phyloP scores from a whole-genome alignment of 1,140 invertebrate genomes.

The Maconellicoccus hirsutus region DNA sequence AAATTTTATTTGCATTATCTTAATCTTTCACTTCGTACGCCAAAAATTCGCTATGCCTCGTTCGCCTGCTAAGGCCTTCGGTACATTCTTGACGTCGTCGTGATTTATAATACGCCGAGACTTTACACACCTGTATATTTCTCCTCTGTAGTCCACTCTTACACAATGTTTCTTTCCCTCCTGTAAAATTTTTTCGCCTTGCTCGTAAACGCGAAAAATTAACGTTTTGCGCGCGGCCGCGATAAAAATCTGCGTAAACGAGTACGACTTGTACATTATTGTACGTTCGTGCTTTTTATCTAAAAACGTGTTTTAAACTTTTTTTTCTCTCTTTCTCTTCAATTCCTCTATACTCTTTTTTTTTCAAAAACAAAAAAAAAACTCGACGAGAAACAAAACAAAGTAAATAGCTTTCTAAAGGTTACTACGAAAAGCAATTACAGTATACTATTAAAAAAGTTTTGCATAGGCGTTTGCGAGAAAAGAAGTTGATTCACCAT shows the following conservation, averaged over 20 bases:
- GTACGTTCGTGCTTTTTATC: conserved; percentile 3
- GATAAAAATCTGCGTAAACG: background rate
- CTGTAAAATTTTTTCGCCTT: too few species aligned
- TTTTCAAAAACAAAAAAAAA: background rate
- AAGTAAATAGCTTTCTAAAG: conserved; percentile 5
- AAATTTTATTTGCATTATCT: conserved; percentile 6
- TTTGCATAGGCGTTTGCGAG: conserved; percentile 2
- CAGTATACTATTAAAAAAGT: conserved; percentile 9
- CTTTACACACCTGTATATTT: too few species aligned
- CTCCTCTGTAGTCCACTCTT: too few species aligned
- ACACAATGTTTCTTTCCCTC: too few species aligned
- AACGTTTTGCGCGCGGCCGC: background rate
- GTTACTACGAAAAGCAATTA: conserved; percentile 9
- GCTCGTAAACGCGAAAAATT: too few species aligned
- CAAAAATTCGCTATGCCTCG: too few species aligned
- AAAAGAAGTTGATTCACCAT: background rate
- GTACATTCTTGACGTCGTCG: too few species aligned
- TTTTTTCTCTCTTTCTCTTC: background rate
- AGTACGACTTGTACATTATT: conserved; percentile 6
- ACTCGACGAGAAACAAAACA: background rate
- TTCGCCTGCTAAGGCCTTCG: too few species aligned
- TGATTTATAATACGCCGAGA: too few species aligned
- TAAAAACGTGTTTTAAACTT: background rate
- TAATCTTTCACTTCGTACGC: background rate
- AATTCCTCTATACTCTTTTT: background rate